These are phyloP conservation scores for Pao palembangensis DNA, from an alignment of 2,113 vertebrate species.

Conservation along the genomic window DNA sequence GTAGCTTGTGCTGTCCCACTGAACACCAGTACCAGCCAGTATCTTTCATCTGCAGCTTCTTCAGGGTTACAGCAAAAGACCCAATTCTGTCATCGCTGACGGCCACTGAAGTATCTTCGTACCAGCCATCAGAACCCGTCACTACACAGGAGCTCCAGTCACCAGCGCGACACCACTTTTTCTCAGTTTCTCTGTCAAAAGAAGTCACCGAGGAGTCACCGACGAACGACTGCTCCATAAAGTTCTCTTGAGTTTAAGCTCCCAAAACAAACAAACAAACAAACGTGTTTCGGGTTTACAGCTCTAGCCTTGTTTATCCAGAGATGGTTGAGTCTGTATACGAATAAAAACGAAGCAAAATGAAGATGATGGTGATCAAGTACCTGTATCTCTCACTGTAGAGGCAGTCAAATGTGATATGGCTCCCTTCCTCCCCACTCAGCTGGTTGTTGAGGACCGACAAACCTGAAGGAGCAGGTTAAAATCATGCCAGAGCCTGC, in stretches of 20 bases:
- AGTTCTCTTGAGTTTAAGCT: slow-evolving; percentile 1
- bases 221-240: slow-evolving; percentile 8
- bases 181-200: slow-evolving; percentile 61
- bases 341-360: slow-evolving; percentile 1
- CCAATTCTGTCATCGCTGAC: slow-evolving; percentile 65
- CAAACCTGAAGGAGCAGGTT: slow-evolving; percentile 55
- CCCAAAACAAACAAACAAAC: background rate
- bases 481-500: background rate
- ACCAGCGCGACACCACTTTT: slow-evolving; percentile 76
- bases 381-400: slow-evolving; percentile 75
- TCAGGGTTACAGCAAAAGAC: slow-evolving; percentile 64
- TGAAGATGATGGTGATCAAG: background rate
- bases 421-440: slow-evolving; percentile 63
- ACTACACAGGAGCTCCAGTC: slow-evolving; percentile 59
- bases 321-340: background rate
- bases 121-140: slow-evolving; percentile 48
- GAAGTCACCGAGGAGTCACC: slow-evolving; percentile 31
- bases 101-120: slow-evolving; percentile 52
- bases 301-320: background rate
- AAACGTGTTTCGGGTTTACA: slow-evolving; percentile 5
- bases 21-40: slow-evolving; percentile 66
- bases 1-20: slow-evolving; percentile 33
- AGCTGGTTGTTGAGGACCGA: slow-evolving; percentile 47
- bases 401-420: slow-evolving; percentile 55
- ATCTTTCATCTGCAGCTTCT: slow-evolving; percentile 53